Conservation (phyloP, 1,140 invertebrate genomes). For the Ooceraea biroi region DNA sequence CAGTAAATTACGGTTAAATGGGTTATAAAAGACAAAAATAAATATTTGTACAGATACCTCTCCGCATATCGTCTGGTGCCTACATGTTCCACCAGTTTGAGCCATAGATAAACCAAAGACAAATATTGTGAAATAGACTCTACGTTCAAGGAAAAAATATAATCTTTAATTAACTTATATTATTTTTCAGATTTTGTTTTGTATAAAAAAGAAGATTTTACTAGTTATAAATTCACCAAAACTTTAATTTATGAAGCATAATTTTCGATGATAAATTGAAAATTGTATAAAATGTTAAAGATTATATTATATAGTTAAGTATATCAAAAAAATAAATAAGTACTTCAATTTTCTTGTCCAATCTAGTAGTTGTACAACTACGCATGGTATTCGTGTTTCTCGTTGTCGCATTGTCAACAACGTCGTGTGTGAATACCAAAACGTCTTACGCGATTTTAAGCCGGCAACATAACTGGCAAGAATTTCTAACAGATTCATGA, state of each 20-base stretch:
- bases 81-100: background rate
- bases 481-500: constrained; percentile 17
- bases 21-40: constrained; percentile 3
- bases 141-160: background rate
- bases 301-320: constrained; percentile 16
- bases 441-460: constrained; percentile 26
- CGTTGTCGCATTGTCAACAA: constrained; percentile 44
- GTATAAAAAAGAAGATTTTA: background rate
- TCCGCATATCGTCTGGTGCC: background rate
- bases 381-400: constrained; percentile 36
- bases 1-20: background rate
- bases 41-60: constrained; percentile 15
- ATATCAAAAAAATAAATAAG: background rate
- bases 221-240: background rate
- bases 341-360: background rate
- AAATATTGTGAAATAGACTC: background rate
- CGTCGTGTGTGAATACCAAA: constrained; percentile 52
- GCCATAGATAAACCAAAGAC: background rate
- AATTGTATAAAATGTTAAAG: background rate
- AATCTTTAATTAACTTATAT: background rate
- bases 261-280: background rate
- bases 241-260: background rate
- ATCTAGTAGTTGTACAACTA: constrained; percentile 1
- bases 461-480: background rate
- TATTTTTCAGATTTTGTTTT: background rate